Evolutionary conservation across 2,797 vertebrate genomes (phyloP).

Genomic region (Pseudochirops cupreus): DNA sequence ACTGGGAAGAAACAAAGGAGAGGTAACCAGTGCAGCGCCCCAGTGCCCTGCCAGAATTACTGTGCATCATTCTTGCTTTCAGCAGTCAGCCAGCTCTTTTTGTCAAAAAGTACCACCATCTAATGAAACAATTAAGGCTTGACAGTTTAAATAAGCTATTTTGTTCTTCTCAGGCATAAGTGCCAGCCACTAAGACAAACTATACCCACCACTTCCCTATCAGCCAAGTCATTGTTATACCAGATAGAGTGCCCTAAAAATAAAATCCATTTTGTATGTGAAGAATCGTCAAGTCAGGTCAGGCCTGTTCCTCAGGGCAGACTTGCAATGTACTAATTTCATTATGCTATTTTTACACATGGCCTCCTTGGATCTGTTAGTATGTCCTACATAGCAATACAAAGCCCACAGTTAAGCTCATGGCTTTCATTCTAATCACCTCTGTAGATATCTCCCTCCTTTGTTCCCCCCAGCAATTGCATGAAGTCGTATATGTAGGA

Average conservation of each 20-base stretch:
- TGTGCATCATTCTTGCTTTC: conserved; percentile 85
- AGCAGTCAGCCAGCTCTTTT: conserved; percentile 78
- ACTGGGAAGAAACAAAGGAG: conserved; percentile 82
- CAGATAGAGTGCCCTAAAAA: conserved; percentile 87
- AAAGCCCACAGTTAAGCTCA: conserved; percentile 67
- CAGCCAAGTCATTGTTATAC: conserved; percentile 85
- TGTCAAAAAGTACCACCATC: conserved; percentile 82
- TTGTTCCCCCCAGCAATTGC: conserved; percentile 18
- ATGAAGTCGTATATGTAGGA: conserved; percentile 11
- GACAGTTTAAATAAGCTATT: conserved; percentile 86
- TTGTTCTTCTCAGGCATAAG: conserved; percentile 83
- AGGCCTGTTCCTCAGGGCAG: conserved; percentile 83
- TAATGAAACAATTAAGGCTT: conserved; percentile 88
- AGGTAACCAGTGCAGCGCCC: conserved; percentile 74
- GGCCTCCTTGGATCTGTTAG: conserved; percentile 81
- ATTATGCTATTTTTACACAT: conserved; percentile 87
- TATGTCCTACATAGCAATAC: conserved; percentile 82
- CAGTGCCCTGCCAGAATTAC: conserved; percentile 77
- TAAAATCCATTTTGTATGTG: conserved; percentile 84
- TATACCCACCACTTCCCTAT: conserved; percentile 82
- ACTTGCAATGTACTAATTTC: conserved; percentile 85
- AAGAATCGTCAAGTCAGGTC: conserved; percentile 87
- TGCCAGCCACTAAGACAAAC: conserved; percentile 85
- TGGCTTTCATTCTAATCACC: conserved; percentile 62
- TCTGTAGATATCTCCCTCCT: conserved; percentile 49